These are phyloP conservation scores for Fulmarus glacialis DNA, from an alignment of 2,113 vertebrate genomes.

Conservation along the genomic window DNA sequence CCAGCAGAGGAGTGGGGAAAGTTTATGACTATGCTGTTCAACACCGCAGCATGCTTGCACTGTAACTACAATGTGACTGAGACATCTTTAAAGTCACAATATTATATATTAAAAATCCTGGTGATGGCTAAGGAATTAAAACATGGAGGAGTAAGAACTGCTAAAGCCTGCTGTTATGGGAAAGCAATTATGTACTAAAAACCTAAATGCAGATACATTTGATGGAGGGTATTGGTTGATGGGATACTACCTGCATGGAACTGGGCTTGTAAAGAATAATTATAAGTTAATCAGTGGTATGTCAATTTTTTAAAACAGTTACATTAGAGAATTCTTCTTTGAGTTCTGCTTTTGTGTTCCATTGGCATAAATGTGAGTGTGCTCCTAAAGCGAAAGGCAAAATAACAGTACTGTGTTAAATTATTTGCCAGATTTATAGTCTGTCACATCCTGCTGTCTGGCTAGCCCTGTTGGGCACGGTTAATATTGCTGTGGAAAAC, in stretches of 20 bases:
- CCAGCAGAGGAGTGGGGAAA: neutral
- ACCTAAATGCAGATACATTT: neutral
- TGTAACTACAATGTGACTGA: neutral
- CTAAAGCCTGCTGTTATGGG: neutral
- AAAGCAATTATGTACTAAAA: neutral
- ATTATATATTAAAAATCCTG: neutral
- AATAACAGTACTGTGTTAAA: neutral
- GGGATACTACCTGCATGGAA: neutral
- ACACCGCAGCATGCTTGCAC: neutral
- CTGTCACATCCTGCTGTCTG: neutral
- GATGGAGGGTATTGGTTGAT: neutral
- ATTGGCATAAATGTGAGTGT: neutral
- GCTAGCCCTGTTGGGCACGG: neutral
- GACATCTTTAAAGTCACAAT: neutral
- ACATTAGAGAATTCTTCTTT: neutral
- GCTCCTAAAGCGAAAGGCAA: neutral
- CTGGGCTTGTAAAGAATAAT: neutral
- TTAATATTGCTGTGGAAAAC: neutral
- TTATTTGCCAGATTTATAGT: neutral
- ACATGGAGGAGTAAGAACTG: neutral
- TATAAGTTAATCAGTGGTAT: neutral
- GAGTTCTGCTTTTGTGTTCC: neutral
- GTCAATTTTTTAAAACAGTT: neutral
- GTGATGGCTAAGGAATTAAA: neutral
- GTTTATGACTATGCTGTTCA: neutral